phyloP scores from a whole-genome alignment of 2,797 vertebrate genomes.

The Hirundo rustica region DNA sequence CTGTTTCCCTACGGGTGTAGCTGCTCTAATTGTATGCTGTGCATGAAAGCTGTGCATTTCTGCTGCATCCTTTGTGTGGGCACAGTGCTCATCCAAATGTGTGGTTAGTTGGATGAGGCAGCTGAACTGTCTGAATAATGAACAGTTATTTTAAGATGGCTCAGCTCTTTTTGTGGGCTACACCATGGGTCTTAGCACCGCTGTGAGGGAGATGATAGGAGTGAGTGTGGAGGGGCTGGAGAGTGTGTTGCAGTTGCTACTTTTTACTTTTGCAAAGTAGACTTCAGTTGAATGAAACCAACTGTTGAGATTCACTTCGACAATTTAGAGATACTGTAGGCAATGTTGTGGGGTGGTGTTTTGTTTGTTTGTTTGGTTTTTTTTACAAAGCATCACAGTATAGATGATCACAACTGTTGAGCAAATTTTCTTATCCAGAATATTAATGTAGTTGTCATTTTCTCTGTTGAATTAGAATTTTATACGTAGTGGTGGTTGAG shows the following conservation, averaged over 20 bases:
- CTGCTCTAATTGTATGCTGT: not conserved
- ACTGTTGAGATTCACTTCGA: not conserved
- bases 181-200: not conserved
- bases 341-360: not conserved
- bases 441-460: rapidly evolving
- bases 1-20: not conserved
- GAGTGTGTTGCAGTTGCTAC: not conserved
- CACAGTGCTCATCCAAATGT: not conserved
- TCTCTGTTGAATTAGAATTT: not conserved
- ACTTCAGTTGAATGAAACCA: not conserved
- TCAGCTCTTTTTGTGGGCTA: not conserved
- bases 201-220: not conserved
- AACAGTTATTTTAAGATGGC: not conserved
- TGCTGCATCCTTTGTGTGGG: not conserved
- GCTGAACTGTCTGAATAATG: not conserved
- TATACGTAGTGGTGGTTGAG: not conserved
- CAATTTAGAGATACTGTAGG: not conserved
- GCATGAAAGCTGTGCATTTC: not conserved
- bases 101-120: not conserved
- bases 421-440: not conserved
- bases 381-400: not conserved
- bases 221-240: rapidly evolving
- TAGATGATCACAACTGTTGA: not conserved
- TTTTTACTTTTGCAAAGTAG: not conserved
- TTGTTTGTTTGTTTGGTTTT: not conserved